A percentile compares a stretch with the other conserved stretches of the same genome.
Conservation (phyloP, 2,797 vertebrate genomes). For the Sebastes taczanowskii region DNA sequence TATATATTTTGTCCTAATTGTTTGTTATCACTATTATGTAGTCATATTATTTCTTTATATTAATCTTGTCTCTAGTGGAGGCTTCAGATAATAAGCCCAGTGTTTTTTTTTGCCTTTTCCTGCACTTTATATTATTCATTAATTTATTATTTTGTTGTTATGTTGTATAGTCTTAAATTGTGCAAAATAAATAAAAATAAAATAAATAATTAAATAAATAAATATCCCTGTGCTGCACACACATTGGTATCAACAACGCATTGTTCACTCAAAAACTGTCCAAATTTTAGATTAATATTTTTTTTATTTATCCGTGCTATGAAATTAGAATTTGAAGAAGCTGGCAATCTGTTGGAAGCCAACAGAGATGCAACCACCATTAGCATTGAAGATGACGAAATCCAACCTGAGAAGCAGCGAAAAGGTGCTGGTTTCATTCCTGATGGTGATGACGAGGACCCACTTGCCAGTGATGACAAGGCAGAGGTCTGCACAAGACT, state of each 20-base stretch:
- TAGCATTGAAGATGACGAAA: constrained; percentile 83
- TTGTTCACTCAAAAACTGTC: background rate
- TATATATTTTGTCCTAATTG: too few species aligned
- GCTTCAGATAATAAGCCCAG: too few species aligned
- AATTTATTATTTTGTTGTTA: too few species aligned
- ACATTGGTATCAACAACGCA: background rate
- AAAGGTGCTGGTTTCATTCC: constrained; percentile 59
- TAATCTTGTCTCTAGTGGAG: too few species aligned
- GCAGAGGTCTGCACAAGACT: constrained; percentile 82
- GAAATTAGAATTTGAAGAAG: constrained; percentile 90
- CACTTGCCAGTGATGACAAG: constrained; percentile 86
- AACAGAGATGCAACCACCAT: constrained; percentile 86
- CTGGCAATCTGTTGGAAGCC: constrained; percentile 77
- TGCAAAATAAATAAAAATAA: too few species aligned
- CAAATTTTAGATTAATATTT: background rate
- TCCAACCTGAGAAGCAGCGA: constrained; percentile 75
- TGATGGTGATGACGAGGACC: constrained; percentile 83
- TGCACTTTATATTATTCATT: too few species aligned
- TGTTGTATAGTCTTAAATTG: too few species aligned
- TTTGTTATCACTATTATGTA: too few species aligned
- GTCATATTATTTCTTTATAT: too few species aligned
- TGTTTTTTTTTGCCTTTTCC: too few species aligned
- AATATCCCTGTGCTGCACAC: background rate
- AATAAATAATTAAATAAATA: too few species aligned
- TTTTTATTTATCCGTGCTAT: background rate